These are phyloP conservation scores for Nestor notabilis DNA, from an alignment of 2,113 vertebrate species.

Conservation along the genomic window DNA sequence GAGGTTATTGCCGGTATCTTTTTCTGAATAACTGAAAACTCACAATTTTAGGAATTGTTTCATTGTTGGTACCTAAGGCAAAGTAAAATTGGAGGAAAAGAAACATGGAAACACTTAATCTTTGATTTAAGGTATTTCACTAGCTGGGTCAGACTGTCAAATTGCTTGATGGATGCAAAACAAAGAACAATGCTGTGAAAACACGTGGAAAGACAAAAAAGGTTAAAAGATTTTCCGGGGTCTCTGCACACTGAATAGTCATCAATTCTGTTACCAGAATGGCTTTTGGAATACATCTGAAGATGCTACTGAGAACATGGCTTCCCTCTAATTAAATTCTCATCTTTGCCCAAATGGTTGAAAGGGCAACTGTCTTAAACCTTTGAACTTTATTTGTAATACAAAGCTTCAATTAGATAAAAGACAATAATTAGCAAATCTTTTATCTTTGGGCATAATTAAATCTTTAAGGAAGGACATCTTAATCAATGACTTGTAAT, in stretches of 20 bases:
- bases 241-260: constrained; percentile 28
- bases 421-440: constrained; percentile 98
- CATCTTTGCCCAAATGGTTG: constrained; percentile 76
- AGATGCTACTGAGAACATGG: constrained; percentile 59
- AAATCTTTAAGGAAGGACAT: constrained; percentile 91
- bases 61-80: not conserved
- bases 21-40: not conserved
- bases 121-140: not conserved
- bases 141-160: not conserved
- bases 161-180: constrained; percentile 16
- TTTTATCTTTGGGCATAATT: constrained; percentile 97
- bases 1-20: not conserved
- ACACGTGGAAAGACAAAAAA: constrained; percentile 39
- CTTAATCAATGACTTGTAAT: constrained; percentile 94
- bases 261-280: constrained; percentile 37
- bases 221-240: constrained; percentile 55
- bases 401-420: constrained; percentile 96
- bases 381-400: constrained; percentile 92
- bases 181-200: constrained; percentile 11
- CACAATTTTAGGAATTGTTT: not conserved
- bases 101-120: not conserved
- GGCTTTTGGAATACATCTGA: constrained; percentile 17
- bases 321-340: constrained; percentile 89
- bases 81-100: not conserved
- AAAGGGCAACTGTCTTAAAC: constrained; percentile 89